Base-by-base conservation (phyloP, 1,140 invertebrate species). In the Eueides isabella region DNA sequence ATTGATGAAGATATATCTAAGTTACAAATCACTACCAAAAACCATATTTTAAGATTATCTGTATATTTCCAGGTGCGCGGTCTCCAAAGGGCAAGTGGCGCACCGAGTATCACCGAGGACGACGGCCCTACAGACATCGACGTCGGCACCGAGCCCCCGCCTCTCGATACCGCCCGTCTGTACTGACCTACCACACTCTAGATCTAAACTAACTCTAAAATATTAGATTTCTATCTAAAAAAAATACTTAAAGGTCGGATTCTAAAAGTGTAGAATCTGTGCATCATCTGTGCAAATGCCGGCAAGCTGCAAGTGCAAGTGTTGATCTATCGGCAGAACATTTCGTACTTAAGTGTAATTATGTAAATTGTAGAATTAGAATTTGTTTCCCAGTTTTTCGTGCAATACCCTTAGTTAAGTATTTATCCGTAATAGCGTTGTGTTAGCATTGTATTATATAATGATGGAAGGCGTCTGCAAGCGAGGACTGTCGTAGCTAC, bases 371-470 rank as follows among this genome's bases (percentile, higher is more conserved):
- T 82, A 86, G 81, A 74, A 33, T 67, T 84, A 85, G 79, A 76
- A 71, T 65, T 75, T 85, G 84, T 84, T 85, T 85, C 83, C 85
- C 84, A 76, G 79, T 80, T 86, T 87, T 90, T 88, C 88, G 90
- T 92, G 90, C 90, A 92, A 92, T 92, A 92, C 87, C 82, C 82
- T 85, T 91, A 90, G 84, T 92, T 92, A 90, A 90, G 89, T 91
- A 92, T 91, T 91, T 92, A 91, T 89, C 84, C 85, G 78, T 82
- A 16, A 38, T 38, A 87, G 76, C 83, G 77, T 86, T 84, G 86
- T 90, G 83, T 89, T 89, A 87, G 87, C 71, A 71, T 82, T 89
- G 88, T 90, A 87, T 85, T 88, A 87, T 85, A 26, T 55, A 26
- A 11, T 26, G 48, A 7, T 26, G 6, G 16, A 4, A 48, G 23